A percentile compares a stretch with the other conserved stretches of the same genome.
Evolutionary conservation across 1,140 invertebrate genomes (phyloP).

Genomic region (Saxidomus purpurata): DNA sequence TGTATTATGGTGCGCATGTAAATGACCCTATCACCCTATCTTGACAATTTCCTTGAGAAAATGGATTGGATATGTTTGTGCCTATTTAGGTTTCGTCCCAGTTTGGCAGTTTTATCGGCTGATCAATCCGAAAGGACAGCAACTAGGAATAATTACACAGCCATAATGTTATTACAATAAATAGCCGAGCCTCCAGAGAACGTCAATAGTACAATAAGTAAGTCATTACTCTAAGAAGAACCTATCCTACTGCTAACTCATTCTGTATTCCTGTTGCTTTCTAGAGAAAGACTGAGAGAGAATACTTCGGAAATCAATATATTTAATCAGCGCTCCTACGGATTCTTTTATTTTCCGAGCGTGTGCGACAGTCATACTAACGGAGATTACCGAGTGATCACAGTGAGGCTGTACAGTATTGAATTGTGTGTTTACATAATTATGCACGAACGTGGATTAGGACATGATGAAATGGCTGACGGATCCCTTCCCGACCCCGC

Average conservation of each 20-base stretch:
- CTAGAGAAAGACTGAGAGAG: conserved; percentile 11
- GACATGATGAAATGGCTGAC: conserved; percentile 75
- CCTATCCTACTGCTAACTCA: neutral
- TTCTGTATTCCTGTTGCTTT: neutral
- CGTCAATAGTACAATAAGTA: conserved; percentile 12
- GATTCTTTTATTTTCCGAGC: conserved; percentile 23
- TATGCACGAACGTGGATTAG: conserved; percentile 57
- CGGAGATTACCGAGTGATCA: conserved; percentile 25
- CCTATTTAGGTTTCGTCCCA: neutral
- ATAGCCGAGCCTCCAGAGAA: neutral
- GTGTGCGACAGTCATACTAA: neutral
- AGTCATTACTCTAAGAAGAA: neutral
- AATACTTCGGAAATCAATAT: conserved; percentile 16
- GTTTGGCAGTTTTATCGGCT: neutral
- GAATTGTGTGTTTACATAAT: conserved; percentile 57
- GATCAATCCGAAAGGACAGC: neutral
- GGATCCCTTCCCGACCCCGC: conserved; percentile 75
- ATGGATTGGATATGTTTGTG: neutral
- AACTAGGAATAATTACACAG: neutral
- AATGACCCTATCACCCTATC: neutral
- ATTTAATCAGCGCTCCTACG: conserved; percentile 7
- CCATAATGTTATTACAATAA: neutral
- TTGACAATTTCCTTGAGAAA: neutral
- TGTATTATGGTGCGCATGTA: neutral
- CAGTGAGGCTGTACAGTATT: conserved; percentile 39